A percentile compares a stretch with the other conserved stretches of the same genome.
phyloP scores from a whole-genome alignment of 2,113 vertebrate genomes.

The Sylvietta virens region DNA sequence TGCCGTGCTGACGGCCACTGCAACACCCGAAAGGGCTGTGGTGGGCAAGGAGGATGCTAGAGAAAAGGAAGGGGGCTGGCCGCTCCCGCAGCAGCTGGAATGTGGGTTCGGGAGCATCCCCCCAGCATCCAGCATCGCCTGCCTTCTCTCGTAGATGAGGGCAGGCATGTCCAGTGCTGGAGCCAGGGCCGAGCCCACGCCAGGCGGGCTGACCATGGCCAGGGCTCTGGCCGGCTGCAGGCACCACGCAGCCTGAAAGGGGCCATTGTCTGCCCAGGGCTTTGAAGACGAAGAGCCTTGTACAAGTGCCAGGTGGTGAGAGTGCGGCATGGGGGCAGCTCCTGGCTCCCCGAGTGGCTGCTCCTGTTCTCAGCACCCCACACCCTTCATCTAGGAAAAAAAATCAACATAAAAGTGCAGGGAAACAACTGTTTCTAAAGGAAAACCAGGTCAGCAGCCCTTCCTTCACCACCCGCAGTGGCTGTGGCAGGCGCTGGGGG shows the following conservation, averaged over 20 bases:
- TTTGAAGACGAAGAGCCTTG: constrained; percentile 47
- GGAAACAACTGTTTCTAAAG: background rate
- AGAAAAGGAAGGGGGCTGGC: background rate
- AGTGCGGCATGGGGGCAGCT: background rate
- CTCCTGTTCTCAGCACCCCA: background rate
- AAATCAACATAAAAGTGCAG: background rate
- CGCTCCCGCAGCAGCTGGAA: background rate
- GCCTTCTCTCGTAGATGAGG: fast-evolving
- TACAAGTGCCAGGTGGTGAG: constrained; percentile 46
- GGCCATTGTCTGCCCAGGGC: constrained; percentile 32
- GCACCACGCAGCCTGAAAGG: background rate
- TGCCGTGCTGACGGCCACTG: fast-evolving
- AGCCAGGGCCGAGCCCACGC: background rate
- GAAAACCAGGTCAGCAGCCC: background rate
- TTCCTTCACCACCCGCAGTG: background rate
- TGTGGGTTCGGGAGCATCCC: background rate
- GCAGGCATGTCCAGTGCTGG: background rate
- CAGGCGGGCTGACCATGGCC: background rate
- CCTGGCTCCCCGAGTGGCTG: background rate
- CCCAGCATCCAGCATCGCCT: background rate
- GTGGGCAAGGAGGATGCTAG: background rate
- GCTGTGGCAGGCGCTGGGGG: background rate
- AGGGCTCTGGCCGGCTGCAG: background rate
- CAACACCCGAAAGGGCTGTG: background rate
- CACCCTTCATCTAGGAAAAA: background rate